These are phyloP conservation scores for Caerostris extrusa DNA, from an alignment of 1,140 invertebrate species.

Conservation along the genomic window DNA sequence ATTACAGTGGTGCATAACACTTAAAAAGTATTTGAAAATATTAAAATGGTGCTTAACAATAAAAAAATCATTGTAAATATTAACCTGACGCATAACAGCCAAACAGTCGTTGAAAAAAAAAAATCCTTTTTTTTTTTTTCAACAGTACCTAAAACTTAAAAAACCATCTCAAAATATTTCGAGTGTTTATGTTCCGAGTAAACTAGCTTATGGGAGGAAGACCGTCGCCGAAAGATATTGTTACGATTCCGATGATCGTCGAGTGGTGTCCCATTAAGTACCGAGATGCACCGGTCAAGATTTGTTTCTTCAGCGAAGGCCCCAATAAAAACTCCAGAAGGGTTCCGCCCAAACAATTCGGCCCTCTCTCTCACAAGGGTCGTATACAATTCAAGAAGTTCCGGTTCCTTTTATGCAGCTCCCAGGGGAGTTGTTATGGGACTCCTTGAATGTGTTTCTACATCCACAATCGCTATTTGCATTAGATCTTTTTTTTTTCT, in stretches of 20 bases:
- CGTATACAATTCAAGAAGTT: not conserved
- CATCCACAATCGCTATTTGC: not conserved
- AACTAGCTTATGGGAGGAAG: not conserved
- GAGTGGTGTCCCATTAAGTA: slow-evolving; percentile 27
- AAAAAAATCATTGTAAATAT: too few species aligned
- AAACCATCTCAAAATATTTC: not conserved
- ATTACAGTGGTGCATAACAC: too few species aligned
- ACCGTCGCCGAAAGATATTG: not conserved
- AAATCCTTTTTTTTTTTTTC: not conserved
- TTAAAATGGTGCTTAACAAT: too few species aligned
- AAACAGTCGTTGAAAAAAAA: too few species aligned
- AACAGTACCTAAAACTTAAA: not conserved
- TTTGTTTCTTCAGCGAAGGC: not conserved
- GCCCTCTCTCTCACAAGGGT: not conserved
- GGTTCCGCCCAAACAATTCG: slow-evolving; percentile 8
- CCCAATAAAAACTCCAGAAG: not conserved
- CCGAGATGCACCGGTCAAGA: slow-evolving; percentile 3
- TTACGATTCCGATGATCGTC: not conserved
- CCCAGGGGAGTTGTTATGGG: not conserved
- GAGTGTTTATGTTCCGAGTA: slow-evolving; percentile 17
- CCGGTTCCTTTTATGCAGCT: not conserved
- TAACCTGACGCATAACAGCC: too few species aligned
- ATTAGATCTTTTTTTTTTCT: too few species aligned
- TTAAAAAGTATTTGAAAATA: too few species aligned
- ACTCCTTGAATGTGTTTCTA: not conserved